Evolutionary conservation across 2,113 vertebrate genomes (phyloP), one percentile per base, ranked within the genome.

Genomic region (Ascaphus truei): DNA sequence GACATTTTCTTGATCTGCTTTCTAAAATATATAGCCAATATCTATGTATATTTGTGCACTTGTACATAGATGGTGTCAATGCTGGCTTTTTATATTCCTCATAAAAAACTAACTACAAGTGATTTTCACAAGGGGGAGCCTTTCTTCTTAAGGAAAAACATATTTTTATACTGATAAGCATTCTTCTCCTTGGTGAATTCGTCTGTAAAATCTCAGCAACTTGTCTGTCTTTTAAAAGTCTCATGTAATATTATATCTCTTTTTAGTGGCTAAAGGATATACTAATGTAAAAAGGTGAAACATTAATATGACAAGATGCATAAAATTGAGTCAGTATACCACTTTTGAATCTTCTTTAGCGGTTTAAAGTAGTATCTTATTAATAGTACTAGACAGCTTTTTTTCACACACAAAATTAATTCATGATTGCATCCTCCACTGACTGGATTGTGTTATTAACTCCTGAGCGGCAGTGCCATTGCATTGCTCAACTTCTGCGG

Each of bases 41-140:
- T n/a, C n/a, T n/a, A n/a, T 10, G 39, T 5, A 41, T 8, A 18
- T 29, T 39, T 12, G 37, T 41, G 36, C 8, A 30, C 12, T n/a
- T 11, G 6, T 27, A 43, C 13, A 29, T 26, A 51, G 51, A 26
- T 29, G 9, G 3, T 65, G 30, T 41, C 48, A 29, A 36, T 11
- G 4, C 25, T 53, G 47, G 30, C 23, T 29, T 39, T 30, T 26
- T 12, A 31, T 41, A 48, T 58, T 23, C 15, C 31, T 51, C 45
- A 31, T 50, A 69, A 51, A 51, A 50, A 39, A 31, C 45, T 60
- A 60, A 60, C 59, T 51, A 45, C 45, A 51, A 33, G 23, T 51
- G 41, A 69, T 60, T 69, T 60, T 60, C 66, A 69, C 66, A 69
- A 69, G 66, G 56, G 66, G 66, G 66, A 69, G 66, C 66, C 66